These are phyloP conservation scores for Pteruthius melanotis DNA, from an alignment of 2,113 vertebrate genomes.

Conservation along the genomic window DNA sequence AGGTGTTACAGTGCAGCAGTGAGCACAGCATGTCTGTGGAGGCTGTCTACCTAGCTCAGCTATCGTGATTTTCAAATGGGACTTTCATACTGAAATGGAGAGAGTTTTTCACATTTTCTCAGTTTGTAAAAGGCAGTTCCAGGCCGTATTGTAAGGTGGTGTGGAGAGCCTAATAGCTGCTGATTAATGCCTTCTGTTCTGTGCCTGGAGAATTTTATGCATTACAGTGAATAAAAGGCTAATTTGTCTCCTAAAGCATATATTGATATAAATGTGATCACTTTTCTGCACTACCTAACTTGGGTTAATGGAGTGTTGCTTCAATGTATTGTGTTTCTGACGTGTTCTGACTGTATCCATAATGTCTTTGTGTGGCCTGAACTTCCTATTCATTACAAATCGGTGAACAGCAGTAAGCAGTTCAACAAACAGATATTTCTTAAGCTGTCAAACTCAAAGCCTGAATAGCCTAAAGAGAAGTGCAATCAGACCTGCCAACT, in stretches of 20 bases:
- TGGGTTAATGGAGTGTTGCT: conserved; percentile 2
- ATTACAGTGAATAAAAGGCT: conserved; percentile 5
- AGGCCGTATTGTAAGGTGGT: background rate
- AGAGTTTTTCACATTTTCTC: background rate
- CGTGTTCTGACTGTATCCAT: background rate
- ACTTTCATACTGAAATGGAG: background rate
- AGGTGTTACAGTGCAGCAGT: background rate
- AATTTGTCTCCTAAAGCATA: conserved; percentile 25
- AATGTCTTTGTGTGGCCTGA: background rate
- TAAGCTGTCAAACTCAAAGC: background rate
- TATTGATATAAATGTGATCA: conserved; percentile 1
- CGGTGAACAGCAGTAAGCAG: background rate
- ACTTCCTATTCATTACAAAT: background rate
- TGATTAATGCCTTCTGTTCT: conserved; percentile 1
- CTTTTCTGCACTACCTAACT: background rate
- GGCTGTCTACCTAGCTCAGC: background rate
- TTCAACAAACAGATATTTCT: conserved; percentile 29
- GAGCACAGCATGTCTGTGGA: background rate
- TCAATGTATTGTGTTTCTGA: background rate
- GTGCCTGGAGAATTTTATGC: background rate
- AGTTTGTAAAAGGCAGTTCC: background rate
- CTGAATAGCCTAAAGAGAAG: background rate
- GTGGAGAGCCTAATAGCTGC: background rate
- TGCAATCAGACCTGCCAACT: background rate
- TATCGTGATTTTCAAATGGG: background rate